Evolutionary conservation across 2,113 vertebrate genomes (phyloP).

Genomic region (Cyphomyrus plagiostoma): DNA sequence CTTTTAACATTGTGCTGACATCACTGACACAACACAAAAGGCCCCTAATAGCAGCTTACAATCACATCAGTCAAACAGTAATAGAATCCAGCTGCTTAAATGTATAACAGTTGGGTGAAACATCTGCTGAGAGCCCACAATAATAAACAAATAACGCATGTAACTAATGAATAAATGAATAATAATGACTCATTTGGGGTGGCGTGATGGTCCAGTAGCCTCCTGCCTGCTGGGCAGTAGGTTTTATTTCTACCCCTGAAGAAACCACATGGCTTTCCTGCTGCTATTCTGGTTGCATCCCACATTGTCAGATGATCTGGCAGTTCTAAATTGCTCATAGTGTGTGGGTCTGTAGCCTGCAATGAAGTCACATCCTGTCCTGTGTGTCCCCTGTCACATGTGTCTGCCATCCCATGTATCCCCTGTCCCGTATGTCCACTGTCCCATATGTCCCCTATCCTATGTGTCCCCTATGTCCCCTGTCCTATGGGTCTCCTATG

Average conservation of each 20-base stretch:
- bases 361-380: background rate
- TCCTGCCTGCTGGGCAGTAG: background rate
- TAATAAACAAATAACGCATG: background rate
- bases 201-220: background rate
- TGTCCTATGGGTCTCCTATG: background rate
- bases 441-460: background rate
- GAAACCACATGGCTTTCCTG: background rate
- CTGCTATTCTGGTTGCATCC: background rate
- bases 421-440: background rate
- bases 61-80: background rate
- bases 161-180: background rate
- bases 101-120: background rate
- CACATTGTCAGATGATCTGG: background rate
- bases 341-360: background rate
- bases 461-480: background rate
- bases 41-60: background rate
- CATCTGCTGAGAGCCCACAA: background rate
- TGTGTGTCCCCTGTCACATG: background rate
- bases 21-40: background rate
- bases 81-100: slow-evolving; percentile 1
- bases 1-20: background rate
- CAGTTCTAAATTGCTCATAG: background rate
- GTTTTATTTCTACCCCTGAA: background rate
- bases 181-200: background rate
- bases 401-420: background rate